These are phyloP conservation scores for Agriopis aurantiaria DNA, from an alignment of 2,888 invertebrate genomes.

Conservation along the genomic window DNA sequence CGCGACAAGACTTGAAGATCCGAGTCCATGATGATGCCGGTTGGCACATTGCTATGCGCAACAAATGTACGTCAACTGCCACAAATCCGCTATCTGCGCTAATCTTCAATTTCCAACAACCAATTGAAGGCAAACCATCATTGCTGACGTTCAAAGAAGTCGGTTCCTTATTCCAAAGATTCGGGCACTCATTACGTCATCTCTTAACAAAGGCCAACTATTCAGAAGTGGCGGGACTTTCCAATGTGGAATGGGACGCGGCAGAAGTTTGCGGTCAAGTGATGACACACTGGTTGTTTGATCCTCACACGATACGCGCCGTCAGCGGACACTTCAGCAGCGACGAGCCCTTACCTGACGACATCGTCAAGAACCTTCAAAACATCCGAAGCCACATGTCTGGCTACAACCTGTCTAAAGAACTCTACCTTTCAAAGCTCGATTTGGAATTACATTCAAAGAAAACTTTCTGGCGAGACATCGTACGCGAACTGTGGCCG, in stretches of 20 bases:
- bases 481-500: conserved; percentile 92
- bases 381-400: conserved; percentile 91
- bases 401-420: conserved; percentile 92
- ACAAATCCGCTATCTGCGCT: conserved; percentile 92
- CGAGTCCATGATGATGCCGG: conserved; percentile 87
- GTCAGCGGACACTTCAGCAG: conserved; percentile 92
- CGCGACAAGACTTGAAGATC: conserved; percentile 88
- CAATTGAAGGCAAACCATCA: conserved; percentile 88
- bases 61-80: conserved; percentile 88
- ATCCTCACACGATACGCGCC: conserved; percentile 85
- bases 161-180: conserved; percentile 91
- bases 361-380: conserved; percentile 88
- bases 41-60: conserved; percentile 93
- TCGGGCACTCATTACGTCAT: conserved; percentile 95
- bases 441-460: conserved; percentile 94
- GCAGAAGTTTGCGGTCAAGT: conserved; percentile 94
- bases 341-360: conserved; percentile 89
- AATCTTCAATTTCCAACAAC: conserved; percentile 93
- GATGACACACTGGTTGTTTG: conserved; percentile 92
- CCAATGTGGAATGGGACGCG: conserved; percentile 97
- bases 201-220: conserved; percentile 93
- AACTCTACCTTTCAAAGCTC: conserved; percentile 92
- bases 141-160: conserved; percentile 92
- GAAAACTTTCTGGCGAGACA: conserved; percentile 93
- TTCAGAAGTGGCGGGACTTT: conserved; percentile 93